Base-by-base conservation (phyloP, 1,140 invertebrate species). In the Drosophila parabipectinata region DNA sequence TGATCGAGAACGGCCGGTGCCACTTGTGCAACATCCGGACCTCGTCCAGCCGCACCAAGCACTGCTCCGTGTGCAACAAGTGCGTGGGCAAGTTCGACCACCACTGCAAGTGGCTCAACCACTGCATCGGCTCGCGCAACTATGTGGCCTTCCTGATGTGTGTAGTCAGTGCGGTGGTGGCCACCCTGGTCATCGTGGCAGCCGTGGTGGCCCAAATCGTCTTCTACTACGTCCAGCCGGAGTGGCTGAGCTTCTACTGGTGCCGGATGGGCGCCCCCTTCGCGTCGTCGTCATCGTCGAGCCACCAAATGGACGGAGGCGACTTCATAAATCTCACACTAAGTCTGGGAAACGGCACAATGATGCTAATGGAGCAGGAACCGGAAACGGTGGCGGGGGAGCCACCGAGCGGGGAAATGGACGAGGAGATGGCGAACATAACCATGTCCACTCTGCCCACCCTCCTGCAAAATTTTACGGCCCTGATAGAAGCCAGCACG, bases 51-150 rank as follows among this genome's bases (percentile, higher is more conserved):
- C 92, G 93, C 62, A 98, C 98, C 2, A 99, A 99, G 92, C 98
- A 99, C 92, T 99, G 98, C 89, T 96, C 96, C 73, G 94, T 97
- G 48, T 99, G 98, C 92, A 99, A 99, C 93, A 99, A 99, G 93
- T 99, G 98, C 92, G 95, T 99, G 1, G 94, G 95, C 4, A 94
- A 95, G 34, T 99, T 99, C 92, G 98, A 99, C 87, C 96, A 97
- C 92, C 98, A 99, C 91, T 99, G 98, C 93, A 98, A 98, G 93
- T 99, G 98, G 98, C 93, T 99, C 26, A 99, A 99, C 93, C 98
- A 98, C 91, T 99, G 98, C 93, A 95, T 99, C 21, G 98, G 98
- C 0, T 94, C 94, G 7, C 94, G 97, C 63, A 99, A 99, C 91
- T 99, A 99, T 93, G 94, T 93, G 26, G 95, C 95, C 18, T 99